Conservation (phyloP, 2,888 invertebrate species). For the Oconnorella tubifera region DNA sequence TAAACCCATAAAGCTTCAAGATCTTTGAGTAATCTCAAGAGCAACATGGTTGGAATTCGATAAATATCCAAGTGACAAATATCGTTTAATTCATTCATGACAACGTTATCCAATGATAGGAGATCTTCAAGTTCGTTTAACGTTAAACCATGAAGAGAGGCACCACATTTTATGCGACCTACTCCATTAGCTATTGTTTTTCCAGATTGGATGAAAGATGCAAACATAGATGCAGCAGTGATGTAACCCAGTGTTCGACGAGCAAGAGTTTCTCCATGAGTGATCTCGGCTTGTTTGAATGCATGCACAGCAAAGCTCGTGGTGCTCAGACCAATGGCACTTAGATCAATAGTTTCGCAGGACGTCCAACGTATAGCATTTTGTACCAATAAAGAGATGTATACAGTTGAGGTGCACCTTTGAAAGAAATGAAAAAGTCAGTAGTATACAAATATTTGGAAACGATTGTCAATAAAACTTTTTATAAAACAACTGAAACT, state of each 20-base stretch:
- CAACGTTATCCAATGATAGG: slow-evolving; percentile 52
- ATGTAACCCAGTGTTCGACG: slow-evolving; percentile 67
- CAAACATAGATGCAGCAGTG: slow-evolving; percentile 55
- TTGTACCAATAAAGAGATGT: slow-evolving; percentile 41
- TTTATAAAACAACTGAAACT: not conserved
- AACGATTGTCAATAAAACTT: not conserved
- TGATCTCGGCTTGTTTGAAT: slow-evolving; percentile 46
- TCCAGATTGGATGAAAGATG: not conserved
- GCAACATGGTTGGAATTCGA: slow-evolving; percentile 45
- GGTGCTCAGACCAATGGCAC: slow-evolving; percentile 42
- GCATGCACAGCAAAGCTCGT: slow-evolving; percentile 42
- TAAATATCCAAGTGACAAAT: slow-evolving; percentile 39
- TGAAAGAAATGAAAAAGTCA: no score
- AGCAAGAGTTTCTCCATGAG: slow-evolving; percentile 47
- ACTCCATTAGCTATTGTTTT: no score
- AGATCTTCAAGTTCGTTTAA: slow-evolving; percentile 74
- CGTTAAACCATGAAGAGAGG: slow-evolving; percentile 67
- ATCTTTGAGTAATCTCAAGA: slow-evolving; percentile 43
- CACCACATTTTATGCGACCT: not conserved
- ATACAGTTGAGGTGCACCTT: not conserved
- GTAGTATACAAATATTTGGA: not conserved
- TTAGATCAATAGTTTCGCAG: slow-evolving; percentile 34
- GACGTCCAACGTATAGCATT: slow-evolving; percentile 46
- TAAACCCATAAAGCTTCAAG: slow-evolving; percentile 34
- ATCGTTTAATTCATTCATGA: slow-evolving; percentile 38